Base-by-base conservation (phyloP, 1,140 invertebrate genomes). In the Mycetomoellerius zeteki region DNA sequence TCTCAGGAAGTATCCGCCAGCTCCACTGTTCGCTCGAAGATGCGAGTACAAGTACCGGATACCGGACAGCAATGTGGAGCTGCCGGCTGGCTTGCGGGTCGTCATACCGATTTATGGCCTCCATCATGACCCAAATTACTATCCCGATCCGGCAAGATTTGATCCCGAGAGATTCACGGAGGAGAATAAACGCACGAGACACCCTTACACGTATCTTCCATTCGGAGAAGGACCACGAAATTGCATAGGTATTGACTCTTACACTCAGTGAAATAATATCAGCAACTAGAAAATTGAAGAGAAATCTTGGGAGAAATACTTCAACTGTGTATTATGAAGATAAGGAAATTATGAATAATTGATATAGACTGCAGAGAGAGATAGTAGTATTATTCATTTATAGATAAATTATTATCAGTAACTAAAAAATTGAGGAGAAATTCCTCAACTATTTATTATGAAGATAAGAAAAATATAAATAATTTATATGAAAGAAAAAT, bases 151-250 rank as follows among this genome's bases (percentile, higher is more conserved):
- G 5, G 95, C 96, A 8, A 92, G 69, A 30, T 98, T 97, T 88
- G 93, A 96, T 88, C 97, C 97, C 0, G 96, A 97, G 89, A 95
- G 97, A 86, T 97, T 97, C 87, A 95, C 93, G 43, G 92, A 96
- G 1, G 94, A 96, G 64, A 94, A 95, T 76, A 92, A 93, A 67
- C 87, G 91, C 33, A 87, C 87, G 12, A 93, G 96, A 30, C 96
- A 94, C 87, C 96, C 93, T 67, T 96, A 95, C 88, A 95, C 96
- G 0, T 98, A 97, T 92, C 92, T 98, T 50, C 97, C 98, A 0
- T 98, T 98, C 90, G 98, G 97, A 1, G 96, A 97, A 67, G 98
- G 98, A 12, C 97, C 97, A 0, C 96, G 97, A 62, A 97, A 96
- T 92, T 98, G 97, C 92, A 98, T 98, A 88, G 97, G 97, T 96